Conservation (phyloP, 2,888 invertebrate species). For the Trisateles emortualis region DNA sequence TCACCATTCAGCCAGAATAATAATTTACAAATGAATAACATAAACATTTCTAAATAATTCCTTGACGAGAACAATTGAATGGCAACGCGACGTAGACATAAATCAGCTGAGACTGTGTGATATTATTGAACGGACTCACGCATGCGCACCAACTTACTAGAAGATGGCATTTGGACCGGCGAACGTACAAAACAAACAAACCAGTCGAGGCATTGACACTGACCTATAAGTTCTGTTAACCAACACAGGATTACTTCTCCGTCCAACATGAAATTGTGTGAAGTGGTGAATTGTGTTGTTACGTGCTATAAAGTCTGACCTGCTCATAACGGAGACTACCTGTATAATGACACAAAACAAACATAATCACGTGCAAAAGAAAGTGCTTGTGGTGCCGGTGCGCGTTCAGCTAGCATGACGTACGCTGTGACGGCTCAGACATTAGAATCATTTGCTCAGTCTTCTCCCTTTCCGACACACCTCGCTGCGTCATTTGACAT, state of each 20-base stretch:
- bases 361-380: slow-evolving; percentile 79
- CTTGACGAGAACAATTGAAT: not conserved
- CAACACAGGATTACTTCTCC: slow-evolving; percentile 31
- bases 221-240: slow-evolving; percentile 61
- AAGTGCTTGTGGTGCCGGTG: slow-evolving; percentile 73
- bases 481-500: slow-evolving; percentile 68
- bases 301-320: slow-evolving; percentile 20
- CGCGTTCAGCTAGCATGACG: slow-evolving; percentile 73
- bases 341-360: slow-evolving; percentile 56
- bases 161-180: slow-evolving; percentile 60
- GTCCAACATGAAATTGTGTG: slow-evolving; percentile 30
- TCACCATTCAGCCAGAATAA: not conserved
- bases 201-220: slow-evolving; percentile 70
- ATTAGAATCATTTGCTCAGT: slow-evolving; percentile 65
- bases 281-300: slow-evolving; percentile 23
- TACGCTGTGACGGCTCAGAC: slow-evolving; percentile 66
- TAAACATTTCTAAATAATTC: not conserved
- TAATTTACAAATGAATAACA: not conserved
- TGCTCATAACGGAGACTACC: slow-evolving; percentile 19
- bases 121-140: slow-evolving; percentile 79
- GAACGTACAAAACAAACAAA: slow-evolving; percentile 80
- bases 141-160: slow-evolving; percentile 66
- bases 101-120: slow-evolving; percentile 64
- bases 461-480: slow-evolving; percentile 77
- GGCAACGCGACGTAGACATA: slow-evolving; percentile 38